phyloP scores from a whole-genome alignment of 2,113 vertebrate genomes.

The Ellobius talpinus region DNA sequence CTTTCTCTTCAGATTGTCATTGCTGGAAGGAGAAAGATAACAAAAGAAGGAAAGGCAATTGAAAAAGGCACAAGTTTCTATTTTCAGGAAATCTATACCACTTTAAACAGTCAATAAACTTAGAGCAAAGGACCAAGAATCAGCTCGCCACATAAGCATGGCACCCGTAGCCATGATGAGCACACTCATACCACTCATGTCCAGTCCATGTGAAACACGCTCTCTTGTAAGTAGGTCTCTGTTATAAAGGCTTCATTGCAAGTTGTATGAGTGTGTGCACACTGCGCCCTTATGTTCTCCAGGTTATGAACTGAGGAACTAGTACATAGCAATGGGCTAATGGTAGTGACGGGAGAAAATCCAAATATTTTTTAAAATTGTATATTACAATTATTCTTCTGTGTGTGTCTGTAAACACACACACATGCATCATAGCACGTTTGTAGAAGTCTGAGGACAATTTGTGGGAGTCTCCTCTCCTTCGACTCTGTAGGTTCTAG shows the following conservation, averaged over 20 bases:
- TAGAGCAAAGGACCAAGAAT: background rate
- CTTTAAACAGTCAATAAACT: background rate
- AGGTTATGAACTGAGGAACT: conserved; percentile 31
- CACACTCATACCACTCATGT: background rate
- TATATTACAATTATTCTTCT: background rate
- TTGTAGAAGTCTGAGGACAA: background rate
- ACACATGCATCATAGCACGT: background rate
- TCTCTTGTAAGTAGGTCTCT: background rate
- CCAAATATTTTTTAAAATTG: background rate
- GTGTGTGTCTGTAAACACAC: no score
- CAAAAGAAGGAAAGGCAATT: background rate
- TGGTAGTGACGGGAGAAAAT: conserved; percentile 23
- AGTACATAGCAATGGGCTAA: background rate
- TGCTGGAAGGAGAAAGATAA: background rate
- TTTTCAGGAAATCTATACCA: background rate
- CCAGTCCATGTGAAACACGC: background rate
- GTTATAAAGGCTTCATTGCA: background rate
- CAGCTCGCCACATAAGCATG: background rate
- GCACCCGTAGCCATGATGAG: background rate
- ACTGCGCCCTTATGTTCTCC: background rate
- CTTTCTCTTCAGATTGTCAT: background rate
- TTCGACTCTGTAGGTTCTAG: background rate
- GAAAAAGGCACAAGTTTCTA: background rate
- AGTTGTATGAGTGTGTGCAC: background rate
- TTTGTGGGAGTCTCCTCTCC: background rate